Evolutionary conservation across 2,113 vertebrate genomes (phyloP).

Genomic region (Anarhynchus alexandrinus): DNA sequence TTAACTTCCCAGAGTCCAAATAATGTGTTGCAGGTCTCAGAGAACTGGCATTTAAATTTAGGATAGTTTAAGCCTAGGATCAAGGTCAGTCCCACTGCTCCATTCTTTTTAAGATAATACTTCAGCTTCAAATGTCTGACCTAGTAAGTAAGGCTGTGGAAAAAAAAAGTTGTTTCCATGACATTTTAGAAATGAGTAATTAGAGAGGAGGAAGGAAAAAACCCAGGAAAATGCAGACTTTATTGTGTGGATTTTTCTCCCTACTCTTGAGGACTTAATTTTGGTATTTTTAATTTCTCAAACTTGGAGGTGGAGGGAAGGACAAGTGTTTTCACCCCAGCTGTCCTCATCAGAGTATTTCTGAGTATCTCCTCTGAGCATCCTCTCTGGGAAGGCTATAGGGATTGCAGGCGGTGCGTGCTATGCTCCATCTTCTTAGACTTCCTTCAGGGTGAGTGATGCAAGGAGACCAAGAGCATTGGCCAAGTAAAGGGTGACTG

Average conservation of each 20-base stretch:
- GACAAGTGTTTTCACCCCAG: neutral
- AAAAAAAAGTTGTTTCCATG: neutral
- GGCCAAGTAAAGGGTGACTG: neutral
- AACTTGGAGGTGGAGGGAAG: neutral
- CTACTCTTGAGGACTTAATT: neutral
- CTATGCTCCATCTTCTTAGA: neutral
- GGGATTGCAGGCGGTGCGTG: neutral
- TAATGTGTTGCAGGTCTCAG: neutral
- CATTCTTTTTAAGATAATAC: neutral
- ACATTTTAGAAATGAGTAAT: neutral
- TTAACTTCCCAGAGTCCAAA: neutral
- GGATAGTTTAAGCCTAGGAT: neutral
- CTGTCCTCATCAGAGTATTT: neutral
- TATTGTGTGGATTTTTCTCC: neutral
- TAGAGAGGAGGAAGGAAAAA: neutral
- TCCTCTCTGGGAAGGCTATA: neutral
- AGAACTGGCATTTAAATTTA: constrained; percentile 1
- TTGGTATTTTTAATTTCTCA: neutral
- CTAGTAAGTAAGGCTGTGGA: neutral
- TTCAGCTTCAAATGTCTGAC: neutral
- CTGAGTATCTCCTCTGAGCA: neutral
- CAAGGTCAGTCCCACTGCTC: neutral
- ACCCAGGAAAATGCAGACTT: neutral
- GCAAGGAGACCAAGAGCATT: neutral
- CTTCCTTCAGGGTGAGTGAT: neutral